Conservation (phyloP, 1,140 invertebrate genomes). For the Choristoneura fumiferana region DNA sequence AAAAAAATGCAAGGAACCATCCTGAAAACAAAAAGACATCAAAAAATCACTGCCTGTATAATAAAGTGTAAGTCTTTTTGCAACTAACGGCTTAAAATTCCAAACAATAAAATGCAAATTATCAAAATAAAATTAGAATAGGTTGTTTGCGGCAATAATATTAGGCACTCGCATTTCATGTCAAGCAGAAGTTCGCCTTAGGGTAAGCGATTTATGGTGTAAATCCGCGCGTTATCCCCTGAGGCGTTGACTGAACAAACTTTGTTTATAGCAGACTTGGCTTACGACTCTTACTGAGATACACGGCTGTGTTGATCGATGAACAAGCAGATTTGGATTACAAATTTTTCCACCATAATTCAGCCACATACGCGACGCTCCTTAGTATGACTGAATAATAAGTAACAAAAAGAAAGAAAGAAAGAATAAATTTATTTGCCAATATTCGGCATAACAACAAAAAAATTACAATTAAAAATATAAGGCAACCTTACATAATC, state of each 20-base stretch:
- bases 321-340: background rate
- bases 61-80: too few species aligned
- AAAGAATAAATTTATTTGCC: too few species aligned
- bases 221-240: slow-evolving; percentile 4
- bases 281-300: background rate
- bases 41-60: too few species aligned
- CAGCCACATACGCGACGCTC: too few species aligned
- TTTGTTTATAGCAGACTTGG: slow-evolving; percentile 1
- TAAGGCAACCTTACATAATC: too few species aligned
- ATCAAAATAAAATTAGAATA: slow-evolving; percentile 4
- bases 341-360: too few species aligned
- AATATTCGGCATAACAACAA: too few species aligned
- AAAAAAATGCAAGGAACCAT: too few species aligned
- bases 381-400: too few species aligned
- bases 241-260: slow-evolving; percentile 4
- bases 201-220: slow-evolving; percentile 2
- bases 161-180: background rate
- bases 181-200: slow-evolving; percentile 10
- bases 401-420: too few species aligned
- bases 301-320: background rate
- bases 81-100: background rate
- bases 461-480: too few species aligned
- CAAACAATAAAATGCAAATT: background rate
- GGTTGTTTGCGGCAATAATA: background rate
- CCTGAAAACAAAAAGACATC: too few species aligned